phyloP scores from a whole-genome alignment of 2,113 vertebrate genomes.

The Ursus arctos region DNA sequence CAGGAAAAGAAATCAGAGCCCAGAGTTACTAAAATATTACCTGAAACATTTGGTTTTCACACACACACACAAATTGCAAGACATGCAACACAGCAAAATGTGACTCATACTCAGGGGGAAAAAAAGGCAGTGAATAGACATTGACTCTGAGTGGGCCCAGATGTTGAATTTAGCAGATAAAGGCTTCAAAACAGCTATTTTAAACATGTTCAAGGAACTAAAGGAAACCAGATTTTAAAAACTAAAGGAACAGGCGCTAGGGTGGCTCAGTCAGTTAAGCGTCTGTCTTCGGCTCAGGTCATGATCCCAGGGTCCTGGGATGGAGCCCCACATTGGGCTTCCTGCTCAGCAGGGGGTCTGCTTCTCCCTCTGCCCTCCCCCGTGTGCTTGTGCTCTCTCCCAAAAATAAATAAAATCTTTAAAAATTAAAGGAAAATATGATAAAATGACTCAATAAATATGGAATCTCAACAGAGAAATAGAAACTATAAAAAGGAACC shows the following conservation, averaged over 20 bases:
- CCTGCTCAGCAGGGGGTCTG: background rate
- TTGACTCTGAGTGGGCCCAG: background rate
- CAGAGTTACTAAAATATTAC: background rate
- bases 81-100: background rate
- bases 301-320: background rate
- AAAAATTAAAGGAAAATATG: background rate
- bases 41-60: background rate
- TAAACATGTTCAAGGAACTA: background rate
- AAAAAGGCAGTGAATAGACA: background rate
- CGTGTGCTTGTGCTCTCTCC: background rate
- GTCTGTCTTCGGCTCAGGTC: background rate
- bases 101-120: background rate
- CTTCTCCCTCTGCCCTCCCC: background rate
- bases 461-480: background rate
- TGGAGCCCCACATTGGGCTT: background rate
- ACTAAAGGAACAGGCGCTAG: background rate
- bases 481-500: background rate
- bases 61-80: background rate
- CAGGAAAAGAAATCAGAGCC: background rate
- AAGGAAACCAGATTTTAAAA: background rate
- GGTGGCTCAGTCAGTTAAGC: background rate
- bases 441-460: background rate
- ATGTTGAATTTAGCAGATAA: background rate
- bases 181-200: background rate
- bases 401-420: too few relatives aligned